Base-by-base conservation (phyloP, 92 coral and sea anemone genomes). In the Chrysogorgia sp. region DNA sequence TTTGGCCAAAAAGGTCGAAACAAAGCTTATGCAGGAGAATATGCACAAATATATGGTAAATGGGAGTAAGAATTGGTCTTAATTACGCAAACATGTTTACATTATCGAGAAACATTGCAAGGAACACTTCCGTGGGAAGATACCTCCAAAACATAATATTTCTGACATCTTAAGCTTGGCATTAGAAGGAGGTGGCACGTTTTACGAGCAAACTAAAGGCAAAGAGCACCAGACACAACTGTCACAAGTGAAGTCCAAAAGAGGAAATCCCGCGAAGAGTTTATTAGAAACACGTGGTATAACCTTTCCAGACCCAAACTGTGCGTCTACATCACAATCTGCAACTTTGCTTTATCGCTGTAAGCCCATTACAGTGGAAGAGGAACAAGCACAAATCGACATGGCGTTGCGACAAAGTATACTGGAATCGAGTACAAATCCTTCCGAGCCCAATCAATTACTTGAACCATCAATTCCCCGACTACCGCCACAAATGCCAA, bases 221-320 rank as follows among this genome's bases (percentile, higher is more conserved):
- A 33, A 56, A 63, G 28, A 12, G 13, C 6, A 47, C 21, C 71
- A 63, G 31, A 34, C 26, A 19, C 64, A 58, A 19, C 12, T 19
- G 12, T 19, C 12, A 41, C 74, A 66, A 66, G 37, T 43, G 25
- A 43, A 48, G 25, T 59, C 67, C 52, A 49, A 65, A 7, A 80
- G 79, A 49, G 55, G 57, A 68, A 77, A 77, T 40, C 87, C 83
- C 8, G 83, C 87, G 72, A 72, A 67, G 25, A 64, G 83, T 77
- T 6, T 77, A 23, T 81, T 83, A 59, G 87, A 83, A 62, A 66
- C 30, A 31, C 62, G 76, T 49, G 87, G 79, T 22, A 67, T 83
- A 34, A 28, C 67, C 30, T 83, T 83, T 81, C 87, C 87, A 29
- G 58, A 53, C 15, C 77, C 22, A 66, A 33, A 43, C 17, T 8